These are phyloP conservation scores for Ochotona princeps DNA, from an alignment of 2,113 vertebrate genomes.

Conservation along the genomic window DNA sequence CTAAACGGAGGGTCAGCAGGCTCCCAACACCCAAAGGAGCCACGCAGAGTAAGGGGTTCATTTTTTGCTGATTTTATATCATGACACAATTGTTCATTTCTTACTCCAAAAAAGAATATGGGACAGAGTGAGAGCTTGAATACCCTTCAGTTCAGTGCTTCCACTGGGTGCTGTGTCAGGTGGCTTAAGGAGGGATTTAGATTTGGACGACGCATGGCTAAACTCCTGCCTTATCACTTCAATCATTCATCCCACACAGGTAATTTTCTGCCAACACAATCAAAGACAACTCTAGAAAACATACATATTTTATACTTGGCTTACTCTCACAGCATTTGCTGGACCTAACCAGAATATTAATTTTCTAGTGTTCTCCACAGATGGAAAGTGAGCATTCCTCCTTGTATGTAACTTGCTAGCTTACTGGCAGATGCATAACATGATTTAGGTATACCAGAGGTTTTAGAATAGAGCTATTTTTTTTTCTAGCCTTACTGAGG, in stretches of 20 bases:
- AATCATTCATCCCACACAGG: not conserved
- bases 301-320: conserved; percentile 27
- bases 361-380: conserved; percentile 35
- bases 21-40: not conserved
- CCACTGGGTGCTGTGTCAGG: not conserved
- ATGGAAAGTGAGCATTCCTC: not conserved
- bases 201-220: not conserved
- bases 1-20: not conserved
- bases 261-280: not conserved
- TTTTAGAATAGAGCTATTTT: not conserved
- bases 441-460: not conserved
- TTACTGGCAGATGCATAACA: not conserved
- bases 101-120: not conserved
- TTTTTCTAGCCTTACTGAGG: not conserved
- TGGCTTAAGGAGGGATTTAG: not conserved
- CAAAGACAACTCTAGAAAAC: conserved; percentile 5
- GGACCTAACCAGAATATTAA: conserved; percentile 18
- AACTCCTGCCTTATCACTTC: not conserved
- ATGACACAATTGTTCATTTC: not conserved
- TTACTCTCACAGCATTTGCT: not conserved
- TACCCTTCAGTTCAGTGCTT: not conserved
- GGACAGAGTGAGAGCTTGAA: not conserved
- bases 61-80: not conserved
- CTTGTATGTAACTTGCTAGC: not conserved
- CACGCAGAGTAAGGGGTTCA: not conserved